Conservation (phyloP, 2,888 invertebrate species). For the Creontiades dilutus region DNA sequence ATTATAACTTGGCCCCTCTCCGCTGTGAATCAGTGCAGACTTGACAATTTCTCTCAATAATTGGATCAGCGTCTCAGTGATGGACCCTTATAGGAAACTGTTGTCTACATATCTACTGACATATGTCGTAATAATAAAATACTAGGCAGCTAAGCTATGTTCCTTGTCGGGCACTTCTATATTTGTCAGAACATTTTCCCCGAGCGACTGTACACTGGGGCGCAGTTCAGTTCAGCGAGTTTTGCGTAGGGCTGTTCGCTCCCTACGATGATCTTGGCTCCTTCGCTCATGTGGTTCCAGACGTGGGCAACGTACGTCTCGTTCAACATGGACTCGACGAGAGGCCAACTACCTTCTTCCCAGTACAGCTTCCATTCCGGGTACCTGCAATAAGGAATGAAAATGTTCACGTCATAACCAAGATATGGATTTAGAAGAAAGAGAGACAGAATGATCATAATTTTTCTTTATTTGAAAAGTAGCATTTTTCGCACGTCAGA, state of each 20-base stretch:
- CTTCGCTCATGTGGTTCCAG: slow-evolving; percentile 73
- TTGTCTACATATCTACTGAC: too few species aligned
- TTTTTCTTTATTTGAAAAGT: too few species aligned
- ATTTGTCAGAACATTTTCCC: neutral
- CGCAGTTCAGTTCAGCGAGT: slow-evolving; percentile 71
- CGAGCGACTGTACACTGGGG: slow-evolving; percentile 70
- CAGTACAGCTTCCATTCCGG: slow-evolving; percentile 69
- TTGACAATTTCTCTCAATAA: too few species aligned
- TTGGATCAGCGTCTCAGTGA: too few species aligned
- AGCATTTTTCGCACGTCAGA: too few species aligned
- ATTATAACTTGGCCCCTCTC: too few species aligned
- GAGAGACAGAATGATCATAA: too few species aligned
- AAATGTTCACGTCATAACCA: neutral
- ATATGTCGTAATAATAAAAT: too few species aligned
- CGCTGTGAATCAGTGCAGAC: too few species aligned
- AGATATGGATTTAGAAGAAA: too few species aligned
- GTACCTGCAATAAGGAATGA: neutral
- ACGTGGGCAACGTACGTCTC: slow-evolving; percentile 73
- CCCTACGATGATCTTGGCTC: slow-evolving; percentile 58
- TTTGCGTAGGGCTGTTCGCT: slow-evolving; percentile 72
- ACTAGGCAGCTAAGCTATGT: too few species aligned
- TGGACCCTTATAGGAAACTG: too few species aligned
- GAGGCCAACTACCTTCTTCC: neutral
- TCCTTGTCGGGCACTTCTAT: neutral
- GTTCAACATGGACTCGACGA: slow-evolving; percentile 54